Percentiles rank a stretch among this genome's conserved stretches.
Evolutionary conservation across 2,113 vertebrate genomes (phyloP).

Genomic region (Bambusicola thoracicus): DNA sequence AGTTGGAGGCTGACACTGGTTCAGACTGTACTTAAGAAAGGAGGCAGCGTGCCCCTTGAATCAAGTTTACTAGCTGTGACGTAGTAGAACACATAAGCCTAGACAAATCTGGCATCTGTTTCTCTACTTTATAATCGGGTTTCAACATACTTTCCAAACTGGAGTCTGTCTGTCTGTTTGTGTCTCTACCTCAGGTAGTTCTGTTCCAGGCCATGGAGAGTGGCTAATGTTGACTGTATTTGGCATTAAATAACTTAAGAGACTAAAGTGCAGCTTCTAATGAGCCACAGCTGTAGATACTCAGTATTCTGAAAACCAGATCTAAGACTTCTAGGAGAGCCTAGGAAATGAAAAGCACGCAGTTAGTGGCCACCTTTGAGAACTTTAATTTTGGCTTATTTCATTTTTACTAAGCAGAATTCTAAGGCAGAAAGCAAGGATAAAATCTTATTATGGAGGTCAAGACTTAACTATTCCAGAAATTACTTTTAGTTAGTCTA

Average conservation of each 20-base stretch:
- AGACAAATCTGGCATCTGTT: not conserved
- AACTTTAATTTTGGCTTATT: constrained; percentile 9
- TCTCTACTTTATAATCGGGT: not conserved
- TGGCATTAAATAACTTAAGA: constrained; percentile 19
- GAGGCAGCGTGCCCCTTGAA: not conserved
- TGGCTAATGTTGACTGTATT: not conserved
- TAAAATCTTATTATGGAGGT: not conserved
- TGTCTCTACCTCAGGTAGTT: not conserved
- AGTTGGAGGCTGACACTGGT: not conserved
- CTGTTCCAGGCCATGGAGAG: not conserved
- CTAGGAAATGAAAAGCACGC: not conserved
- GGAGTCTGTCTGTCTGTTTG: not conserved
- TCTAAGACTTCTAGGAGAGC: not conserved
- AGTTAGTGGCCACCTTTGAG: not conserved
- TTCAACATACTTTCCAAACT: not conserved
- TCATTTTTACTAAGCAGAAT: not conserved
- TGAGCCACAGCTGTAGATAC: constrained; percentile 10
- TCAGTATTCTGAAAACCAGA: not conserved
- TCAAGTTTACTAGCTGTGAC: not conserved
- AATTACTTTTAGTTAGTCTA: not conserved
- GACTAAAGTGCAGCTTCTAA: not conserved
- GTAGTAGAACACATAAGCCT: not conserved
- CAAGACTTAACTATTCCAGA: not conserved
- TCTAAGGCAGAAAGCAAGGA: not conserved
- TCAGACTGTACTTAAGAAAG: not conserved